Conservation (phyloP, 1,140 invertebrate genomes). For the Phthorimaea operculella region DNA sequence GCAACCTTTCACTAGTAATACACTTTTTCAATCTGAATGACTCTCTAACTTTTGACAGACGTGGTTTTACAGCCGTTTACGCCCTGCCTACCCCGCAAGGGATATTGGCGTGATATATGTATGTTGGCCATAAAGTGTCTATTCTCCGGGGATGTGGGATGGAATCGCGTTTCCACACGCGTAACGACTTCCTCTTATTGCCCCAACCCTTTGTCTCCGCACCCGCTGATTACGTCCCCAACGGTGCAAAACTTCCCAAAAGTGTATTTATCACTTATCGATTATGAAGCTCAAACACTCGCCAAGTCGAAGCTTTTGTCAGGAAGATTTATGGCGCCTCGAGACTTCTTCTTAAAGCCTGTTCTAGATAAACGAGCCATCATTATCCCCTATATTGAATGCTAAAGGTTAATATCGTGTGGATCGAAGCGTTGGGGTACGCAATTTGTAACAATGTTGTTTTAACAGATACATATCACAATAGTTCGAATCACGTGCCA, state of each 20-base stretch:
- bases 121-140: not conserved
- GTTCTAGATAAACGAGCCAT: not conserved
- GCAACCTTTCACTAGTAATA: too few species aligned
- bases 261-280: slow-evolving; percentile 10
- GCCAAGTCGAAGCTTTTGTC: slow-evolving; percentile 13
- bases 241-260: not conserved
- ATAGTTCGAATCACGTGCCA: not conserved
- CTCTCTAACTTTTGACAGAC: too few species aligned
- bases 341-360: not conserved
- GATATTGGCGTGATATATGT: too few species aligned
- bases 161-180: not conserved
- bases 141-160: not conserved
- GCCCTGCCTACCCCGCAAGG: too few species aligned
- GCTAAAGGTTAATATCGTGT: not conserved
- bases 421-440: not conserved
- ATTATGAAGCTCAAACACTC: slow-evolving; percentile 14
- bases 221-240: not conserved
- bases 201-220: not conserved
- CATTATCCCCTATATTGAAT: not conserved
- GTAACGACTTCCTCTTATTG: slow-evolving; percentile 2
- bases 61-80: too few species aligned
- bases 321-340: slow-evolving; percentile 19
- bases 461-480: not conserved
- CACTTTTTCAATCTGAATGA: too few species aligned
- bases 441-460: too few species aligned